A percentile compares a stretch with the other conserved stretches of the same genome.
Conservation (phyloP, 2,888 invertebrate genomes). For the Stegana nigrithorax region DNA sequence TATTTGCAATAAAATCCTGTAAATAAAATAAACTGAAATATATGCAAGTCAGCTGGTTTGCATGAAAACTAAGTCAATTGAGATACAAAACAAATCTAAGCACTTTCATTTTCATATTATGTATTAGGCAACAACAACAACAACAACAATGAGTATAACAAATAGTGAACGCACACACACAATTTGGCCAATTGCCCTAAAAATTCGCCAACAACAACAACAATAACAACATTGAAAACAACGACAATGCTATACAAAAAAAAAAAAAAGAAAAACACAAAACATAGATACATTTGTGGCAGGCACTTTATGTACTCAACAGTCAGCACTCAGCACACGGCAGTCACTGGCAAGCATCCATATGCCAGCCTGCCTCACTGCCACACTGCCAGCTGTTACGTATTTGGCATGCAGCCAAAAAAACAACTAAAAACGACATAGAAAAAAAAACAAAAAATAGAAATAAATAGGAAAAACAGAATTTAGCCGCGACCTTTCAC, state of each 20-base stretch:
- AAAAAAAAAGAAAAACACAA: no score
- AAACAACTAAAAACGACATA: no score
- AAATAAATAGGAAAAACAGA: no score
- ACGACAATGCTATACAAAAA: neutral
- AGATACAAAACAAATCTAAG: no score
- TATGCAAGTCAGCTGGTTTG: no score
- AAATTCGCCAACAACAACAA: neutral
- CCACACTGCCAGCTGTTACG: slow-evolving; percentile 46
- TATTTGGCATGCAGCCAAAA: slow-evolving; percentile 55
- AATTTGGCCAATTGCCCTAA: slow-evolving; percentile 9
- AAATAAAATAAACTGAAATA: no score
- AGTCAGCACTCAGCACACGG: slow-evolving; percentile 25
- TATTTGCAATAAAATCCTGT: neutral
- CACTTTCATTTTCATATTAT: slow-evolving; percentile 11
- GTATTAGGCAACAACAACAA: neutral
- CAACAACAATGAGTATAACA: no score
- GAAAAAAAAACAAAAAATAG: no score
- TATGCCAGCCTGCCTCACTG: no score
- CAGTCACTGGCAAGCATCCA: no score
- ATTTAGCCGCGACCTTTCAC: slow-evolving; percentile 9
- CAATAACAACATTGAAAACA: neutral
- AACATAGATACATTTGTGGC: slow-evolving; percentile 2
- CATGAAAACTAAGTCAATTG: no score
- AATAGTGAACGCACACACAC: no score
- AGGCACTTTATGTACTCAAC: slow-evolving; percentile 7